Conservation (phyloP, 2,113 vertebrate genomes). For the Corvus hawaiiensis region DNA sequence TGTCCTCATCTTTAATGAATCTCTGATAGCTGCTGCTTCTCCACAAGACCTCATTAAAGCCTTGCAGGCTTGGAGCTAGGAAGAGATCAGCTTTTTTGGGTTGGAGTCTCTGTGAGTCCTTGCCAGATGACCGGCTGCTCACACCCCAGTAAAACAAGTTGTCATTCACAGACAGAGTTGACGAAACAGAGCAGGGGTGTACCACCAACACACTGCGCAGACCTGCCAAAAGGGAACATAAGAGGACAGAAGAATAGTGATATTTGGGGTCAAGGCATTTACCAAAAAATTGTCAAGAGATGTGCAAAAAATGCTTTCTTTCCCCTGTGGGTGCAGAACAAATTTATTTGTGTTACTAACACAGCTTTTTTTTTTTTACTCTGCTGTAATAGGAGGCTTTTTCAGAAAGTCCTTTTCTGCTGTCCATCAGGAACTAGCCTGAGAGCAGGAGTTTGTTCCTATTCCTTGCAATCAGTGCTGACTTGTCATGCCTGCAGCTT, state of each 20-base stretch:
- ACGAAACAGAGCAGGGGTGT: neutral
- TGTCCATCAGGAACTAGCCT: neutral
- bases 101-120: neutral
- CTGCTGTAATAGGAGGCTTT: neutral
- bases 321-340: neutral
- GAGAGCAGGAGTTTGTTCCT: neutral
- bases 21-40: neutral
- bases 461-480: neutral
- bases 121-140: neutral
- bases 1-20: constrained; percentile 12
- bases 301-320: neutral
- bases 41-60: constrained; percentile 13
- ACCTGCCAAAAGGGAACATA: neutral
- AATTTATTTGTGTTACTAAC: neutral
- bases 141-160: neutral
- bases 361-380: neutral
- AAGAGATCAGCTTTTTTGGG: neutral
- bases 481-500: neutral
- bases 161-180: neutral
- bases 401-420: neutral
- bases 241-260: neutral
- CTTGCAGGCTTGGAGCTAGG: neutral
- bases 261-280: neutral
- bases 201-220: neutral
- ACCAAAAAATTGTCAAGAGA: neutral